These are phyloP conservation scores for Meloidogyne exigua DNA, from an alignment of 1,140 invertebrate species.

Conservation along the genomic window DNA sequence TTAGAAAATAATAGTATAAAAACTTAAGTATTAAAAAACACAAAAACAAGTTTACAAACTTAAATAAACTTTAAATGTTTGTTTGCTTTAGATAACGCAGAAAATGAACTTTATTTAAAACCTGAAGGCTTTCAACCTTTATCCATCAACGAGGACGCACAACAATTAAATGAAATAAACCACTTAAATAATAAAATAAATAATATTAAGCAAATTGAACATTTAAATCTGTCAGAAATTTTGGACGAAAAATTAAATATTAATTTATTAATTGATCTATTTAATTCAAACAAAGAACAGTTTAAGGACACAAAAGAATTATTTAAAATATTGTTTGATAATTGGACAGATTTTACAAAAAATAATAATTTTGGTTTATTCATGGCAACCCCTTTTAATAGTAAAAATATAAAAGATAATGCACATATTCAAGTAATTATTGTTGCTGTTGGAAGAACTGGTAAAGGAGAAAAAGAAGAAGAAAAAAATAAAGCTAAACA, in stretches of 20 bases:
- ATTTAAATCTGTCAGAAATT: not conserved
- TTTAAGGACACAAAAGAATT: not conserved
- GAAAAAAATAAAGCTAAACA: not conserved
- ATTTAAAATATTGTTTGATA: not conserved
- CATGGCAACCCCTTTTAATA: not conserved
- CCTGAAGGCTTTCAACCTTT: not conserved
- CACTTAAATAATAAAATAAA: not conserved
- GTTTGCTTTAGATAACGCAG: too few species aligned
- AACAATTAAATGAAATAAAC: not conserved
- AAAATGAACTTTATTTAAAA: not conserved
- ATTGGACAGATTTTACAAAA: not conserved
- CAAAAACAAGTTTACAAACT: too few species aligned
- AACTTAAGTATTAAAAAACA: too few species aligned
- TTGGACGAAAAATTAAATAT: not conserved
- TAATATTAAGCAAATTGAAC: not conserved
- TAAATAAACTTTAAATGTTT: too few species aligned
- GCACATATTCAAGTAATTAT: not conserved
- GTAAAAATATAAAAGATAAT: too few species aligned
- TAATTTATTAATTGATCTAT: not conserved
- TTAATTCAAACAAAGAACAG: not conserved
- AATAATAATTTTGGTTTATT: not conserved
- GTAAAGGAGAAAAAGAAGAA: not conserved
- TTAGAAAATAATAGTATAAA: too few species aligned
- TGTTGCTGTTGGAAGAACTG: not conserved
- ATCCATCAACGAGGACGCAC: not conserved